These are phyloP conservation scores for Mycalesis mineus DNA, from an alignment of 2,888 invertebrate genomes.

Conservation along the genomic window DNA sequence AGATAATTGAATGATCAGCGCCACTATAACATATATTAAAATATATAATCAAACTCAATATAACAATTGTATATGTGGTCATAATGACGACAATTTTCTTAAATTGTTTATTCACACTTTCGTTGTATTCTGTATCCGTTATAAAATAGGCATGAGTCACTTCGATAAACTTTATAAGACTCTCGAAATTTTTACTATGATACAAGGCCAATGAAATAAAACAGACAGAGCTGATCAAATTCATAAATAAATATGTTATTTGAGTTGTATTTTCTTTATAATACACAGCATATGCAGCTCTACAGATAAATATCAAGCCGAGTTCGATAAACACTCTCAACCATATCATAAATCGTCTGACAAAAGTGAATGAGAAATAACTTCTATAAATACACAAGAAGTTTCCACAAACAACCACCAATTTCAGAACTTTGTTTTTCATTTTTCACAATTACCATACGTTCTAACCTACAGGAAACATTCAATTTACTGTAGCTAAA, in stretches of 20 bases:
- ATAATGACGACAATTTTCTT: not conserved
- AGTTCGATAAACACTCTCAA: conserved; percentile 20
- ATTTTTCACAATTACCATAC: conserved; percentile 6
- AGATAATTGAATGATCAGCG: not conserved
- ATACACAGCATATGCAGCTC: not conserved
- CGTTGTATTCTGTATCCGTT: conserved; percentile 1
- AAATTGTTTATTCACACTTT: not conserved
- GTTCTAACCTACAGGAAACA: not conserved
- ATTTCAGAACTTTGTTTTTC: conserved; percentile 15
- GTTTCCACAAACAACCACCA: conserved; percentile 21
- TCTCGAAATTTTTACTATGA: not conserved
- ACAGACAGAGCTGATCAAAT: not conserved
- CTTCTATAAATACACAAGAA: conserved; percentile 26
- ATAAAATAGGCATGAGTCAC: not conserved
- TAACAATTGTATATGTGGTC: not conserved
- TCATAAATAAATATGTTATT: not conserved
- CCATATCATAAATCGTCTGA: conserved; percentile 1
- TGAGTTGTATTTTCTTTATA: not conserved
- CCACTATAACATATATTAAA: not conserved
- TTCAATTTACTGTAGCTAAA: not conserved
- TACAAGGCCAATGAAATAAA: conserved; percentile 1
- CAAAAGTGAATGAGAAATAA: conserved; percentile 5
- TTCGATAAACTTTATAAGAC: not conserved
- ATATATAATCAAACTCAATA: not conserved
- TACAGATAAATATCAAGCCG: not conserved